Base-by-base conservation (phyloP, 2,113 vertebrate species). In the Pungitius pungitius region DNA sequence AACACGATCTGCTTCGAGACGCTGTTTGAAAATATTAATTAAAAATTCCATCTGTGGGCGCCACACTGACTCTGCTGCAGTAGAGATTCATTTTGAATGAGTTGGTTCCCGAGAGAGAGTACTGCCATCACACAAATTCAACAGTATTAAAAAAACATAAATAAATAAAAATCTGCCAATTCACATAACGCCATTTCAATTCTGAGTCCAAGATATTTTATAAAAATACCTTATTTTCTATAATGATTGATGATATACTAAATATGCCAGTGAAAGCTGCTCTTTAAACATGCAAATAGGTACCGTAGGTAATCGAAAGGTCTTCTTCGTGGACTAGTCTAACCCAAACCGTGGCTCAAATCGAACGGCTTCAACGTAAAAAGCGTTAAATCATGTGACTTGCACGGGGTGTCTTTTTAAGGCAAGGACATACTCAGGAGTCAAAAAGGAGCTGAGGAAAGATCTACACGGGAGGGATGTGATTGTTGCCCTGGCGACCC, bases 181-280 rank as follows among this genome's bases (percentile, higher is more conserved):
- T 89, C 80, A 83, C 82, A 79, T 82, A 71, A 82, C 84, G 49
- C 51, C 83, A 61, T 88, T 83, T 88, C 75, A 81, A 87, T 74
- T 89, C 84, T 70, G 58, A 85, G 74, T 81, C 77, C 6, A 75
- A 80, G 88, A 90, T 88, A 82, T 87, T 91, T 90, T 93, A 92
- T 85, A 92, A 93, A 94, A 93, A 93, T 92, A 93, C 83, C 76
- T 86, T 87, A 85, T 92, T 86, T 86, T 87, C 88, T 92, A 91
- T 81, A 89, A 87, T 87, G 89, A 86, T 84, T 78, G 57, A 85
- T 76, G 82, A 89, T 85, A 84, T 75, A 90, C 70, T 93, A 89
- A 88, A 89, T 77, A 82, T 71, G 91, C 88, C 88, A 77, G 86
- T 90, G 88, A 92, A 92, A 93, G 92, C 90, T 91, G 90, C 90